Evolutionary conservation across 2,797 vertebrate species (phyloP), one percentile per base, ranked within the genome.

Genomic region (Anisognathus igniventris): DNA sequence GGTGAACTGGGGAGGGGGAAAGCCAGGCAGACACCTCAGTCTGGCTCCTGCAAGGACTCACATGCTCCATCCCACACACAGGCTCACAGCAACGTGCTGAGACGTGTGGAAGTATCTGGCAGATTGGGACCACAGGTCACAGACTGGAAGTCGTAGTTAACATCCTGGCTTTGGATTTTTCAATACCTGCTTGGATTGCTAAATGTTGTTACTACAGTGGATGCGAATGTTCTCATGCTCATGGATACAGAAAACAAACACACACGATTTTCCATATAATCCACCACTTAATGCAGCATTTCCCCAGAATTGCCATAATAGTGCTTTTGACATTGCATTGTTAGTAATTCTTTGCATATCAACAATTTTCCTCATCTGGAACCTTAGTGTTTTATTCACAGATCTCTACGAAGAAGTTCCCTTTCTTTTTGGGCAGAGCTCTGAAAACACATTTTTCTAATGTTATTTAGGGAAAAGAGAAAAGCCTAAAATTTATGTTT

Each of bases 261-360:
- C 14, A 72, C 6, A 51, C 6, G 7, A 79, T 86, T 90, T 96
- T 90, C 93, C 56, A 88, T 89, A 87, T 83, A 93, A 96, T 65
- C 92, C 87, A 95, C 83, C 76, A 92, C 76, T 82, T 86, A 73
- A 96, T 75, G 90, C 90, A 88, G 92, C 93, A 95, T 96, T 96
- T 96, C 93, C 95, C 88, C 91, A 94, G 88, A 94, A 92, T 22
- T 90, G 91, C 88, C 53, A 30, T 68, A 94, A 95, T 92, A 96
- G 93, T 90, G 91, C 88, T 92, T 95, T 90, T 96, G 96, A 91
- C 86, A 18, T 90, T 96, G 94, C 94, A 94, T 89, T 96, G 82
- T 96, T 95, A 92, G 78, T 93, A 86, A 95, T 95, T 96, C 86
- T 92, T 96, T 96, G 91, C 93, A 96, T 96, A 97, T 97, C 79